Evolutionary conservation across 2,113 vertebrate species (phyloP).

Genomic region (Piprites chloris): DNA sequence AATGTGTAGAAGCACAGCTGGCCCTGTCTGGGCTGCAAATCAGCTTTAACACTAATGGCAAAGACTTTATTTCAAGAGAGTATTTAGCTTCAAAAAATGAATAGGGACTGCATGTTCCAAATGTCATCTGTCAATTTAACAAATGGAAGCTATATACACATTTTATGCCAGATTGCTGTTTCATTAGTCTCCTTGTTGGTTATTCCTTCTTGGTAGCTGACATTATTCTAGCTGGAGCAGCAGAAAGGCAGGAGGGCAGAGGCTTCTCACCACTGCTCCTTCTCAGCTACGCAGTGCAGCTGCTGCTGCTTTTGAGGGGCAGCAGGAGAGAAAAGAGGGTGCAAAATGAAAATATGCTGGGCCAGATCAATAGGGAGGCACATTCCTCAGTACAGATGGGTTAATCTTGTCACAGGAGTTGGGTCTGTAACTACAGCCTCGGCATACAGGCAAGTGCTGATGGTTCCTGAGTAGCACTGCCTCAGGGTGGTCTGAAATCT

Average conservation of each 20-base stretch:
- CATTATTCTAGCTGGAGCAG: not conserved
- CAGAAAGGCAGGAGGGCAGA: not conserved
- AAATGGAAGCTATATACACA: constrained; percentile 15
- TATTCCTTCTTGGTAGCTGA: not conserved
- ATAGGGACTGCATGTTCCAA: constrained; percentile 21
- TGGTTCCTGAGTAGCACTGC: not conserved
- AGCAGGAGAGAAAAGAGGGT: not conserved
- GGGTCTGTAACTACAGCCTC: not conserved
- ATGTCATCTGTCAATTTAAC: constrained; percentile 58
- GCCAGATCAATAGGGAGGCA: fast-evolving
- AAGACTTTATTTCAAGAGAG: constrained; percentile 13
- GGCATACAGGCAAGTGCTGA: fast-evolving
- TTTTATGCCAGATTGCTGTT: constrained; percentile 44
- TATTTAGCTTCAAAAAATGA: constrained; percentile 55
- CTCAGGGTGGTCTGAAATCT: not conserved
- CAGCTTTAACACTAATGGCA: constrained; percentile 26
- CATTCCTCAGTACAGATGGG: fast-evolving
- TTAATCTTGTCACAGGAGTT: fast-evolving
- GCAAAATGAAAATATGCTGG: not conserved
- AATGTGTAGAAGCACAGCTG: constrained; percentile 52
- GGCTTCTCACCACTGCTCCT: not conserved
- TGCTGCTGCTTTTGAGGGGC: not conserved
- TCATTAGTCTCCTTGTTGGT: constrained; percentile 27
- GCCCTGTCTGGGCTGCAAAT: constrained; percentile 31
- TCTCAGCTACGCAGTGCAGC: not conserved